Evolutionary conservation across 2,113 vertebrate genomes (phyloP).

Genomic region (Poeciliopsis retropinna): DNA sequence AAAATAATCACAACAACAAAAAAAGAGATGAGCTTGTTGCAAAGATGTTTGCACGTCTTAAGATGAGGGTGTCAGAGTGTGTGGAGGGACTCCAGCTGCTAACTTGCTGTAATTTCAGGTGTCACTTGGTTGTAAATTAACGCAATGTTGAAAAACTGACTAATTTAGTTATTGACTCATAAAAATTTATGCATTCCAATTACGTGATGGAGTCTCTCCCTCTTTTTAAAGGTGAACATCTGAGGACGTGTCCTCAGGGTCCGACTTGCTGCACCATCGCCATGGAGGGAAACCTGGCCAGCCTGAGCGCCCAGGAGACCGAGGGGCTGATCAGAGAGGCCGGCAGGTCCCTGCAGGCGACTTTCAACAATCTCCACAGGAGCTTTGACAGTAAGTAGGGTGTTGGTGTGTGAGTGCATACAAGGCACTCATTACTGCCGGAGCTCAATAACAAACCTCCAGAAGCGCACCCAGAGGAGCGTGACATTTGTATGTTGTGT

Average conservation of each 20-base stretch:
- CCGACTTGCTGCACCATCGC: slow-evolving; percentile 93
- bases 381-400: slow-evolving; percentile 89
- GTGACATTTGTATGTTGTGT: slow-evolving; percentile 48
- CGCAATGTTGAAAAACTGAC: background rate
- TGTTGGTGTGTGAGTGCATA: slow-evolving; percentile 27
- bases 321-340: slow-evolving; percentile 88
- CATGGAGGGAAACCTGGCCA: slow-evolving; percentile 93
- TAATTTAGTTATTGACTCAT: background rate
- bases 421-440: slow-evolving; percentile 52
- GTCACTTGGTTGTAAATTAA: background rate
- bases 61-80: background rate
- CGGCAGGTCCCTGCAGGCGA: slow-evolving; percentile 84
- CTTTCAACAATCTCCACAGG: slow-evolving; percentile 85
- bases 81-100: background rate
- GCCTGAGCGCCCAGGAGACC: slow-evolving; percentile 86
- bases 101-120: background rate
- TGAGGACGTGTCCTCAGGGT: slow-evolving; percentile 92
- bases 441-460: slow-evolving; percentile 36
- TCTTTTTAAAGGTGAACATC: slow-evolving; percentile 87
- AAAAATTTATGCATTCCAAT: background rate
- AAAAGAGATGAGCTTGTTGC: background rate
- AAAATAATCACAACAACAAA: background rate
- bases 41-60: background rate
- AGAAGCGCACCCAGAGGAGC: slow-evolving; percentile 28
- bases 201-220: background rate